Conservation (phyloP, 2,888 invertebrate genomes). For the Philaethria dido region DNA sequence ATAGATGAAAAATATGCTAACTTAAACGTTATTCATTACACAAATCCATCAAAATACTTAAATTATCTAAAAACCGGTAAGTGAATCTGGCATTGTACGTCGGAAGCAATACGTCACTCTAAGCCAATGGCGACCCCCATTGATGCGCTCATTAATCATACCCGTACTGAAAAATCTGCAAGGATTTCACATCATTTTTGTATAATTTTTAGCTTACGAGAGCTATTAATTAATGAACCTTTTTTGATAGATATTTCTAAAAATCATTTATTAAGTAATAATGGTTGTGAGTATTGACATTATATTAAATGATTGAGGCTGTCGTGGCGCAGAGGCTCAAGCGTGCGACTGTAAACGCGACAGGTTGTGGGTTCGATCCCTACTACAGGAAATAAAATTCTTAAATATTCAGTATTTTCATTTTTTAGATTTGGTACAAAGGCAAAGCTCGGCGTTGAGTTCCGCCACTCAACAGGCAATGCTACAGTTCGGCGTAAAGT, state of each 20-base stretch:
- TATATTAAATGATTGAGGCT: no score
- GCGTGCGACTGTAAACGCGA: no score
- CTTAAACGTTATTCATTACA: background rate
- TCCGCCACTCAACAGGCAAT: no score
- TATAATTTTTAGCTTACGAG: constrained; percentile 8
- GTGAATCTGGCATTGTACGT: constrained; percentile 24
- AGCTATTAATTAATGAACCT: constrained; percentile 13
- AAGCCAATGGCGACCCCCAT: constrained; percentile 56
- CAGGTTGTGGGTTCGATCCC: no score
- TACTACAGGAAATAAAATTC: no score
- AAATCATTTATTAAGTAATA: background rate
- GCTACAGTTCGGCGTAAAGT: no score
- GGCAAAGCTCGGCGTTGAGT: no score
- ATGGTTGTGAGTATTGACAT: no score
- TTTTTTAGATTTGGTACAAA: no score
- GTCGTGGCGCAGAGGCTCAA: no score
- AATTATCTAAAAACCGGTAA: constrained; percentile 11
- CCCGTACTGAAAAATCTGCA: constrained; percentile 44
- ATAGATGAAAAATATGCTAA: background rate
- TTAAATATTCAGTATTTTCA: no score
- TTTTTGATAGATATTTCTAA: background rate
- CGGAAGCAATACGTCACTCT: constrained; percentile 56
- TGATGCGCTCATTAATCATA: constrained; percentile 66
- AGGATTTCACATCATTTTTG: constrained; percentile 32
- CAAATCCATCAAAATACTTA: constrained; percentile 4